Evolutionary conservation across 2,113 vertebrate species (phyloP).

Genomic region (Lamprotornis superbus): DNA sequence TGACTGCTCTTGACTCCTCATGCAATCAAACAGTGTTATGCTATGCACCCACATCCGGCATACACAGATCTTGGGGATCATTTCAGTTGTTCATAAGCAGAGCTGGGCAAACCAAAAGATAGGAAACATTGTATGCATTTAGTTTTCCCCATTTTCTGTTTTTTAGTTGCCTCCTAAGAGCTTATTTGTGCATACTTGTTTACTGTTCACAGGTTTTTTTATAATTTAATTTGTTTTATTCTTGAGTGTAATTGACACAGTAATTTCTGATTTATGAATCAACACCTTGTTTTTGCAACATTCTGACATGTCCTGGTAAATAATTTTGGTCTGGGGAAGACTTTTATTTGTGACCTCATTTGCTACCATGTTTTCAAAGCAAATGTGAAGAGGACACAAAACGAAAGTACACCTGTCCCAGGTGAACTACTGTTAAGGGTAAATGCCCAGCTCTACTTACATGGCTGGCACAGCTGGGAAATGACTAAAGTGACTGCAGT

Average conservation of each 20-base stretch:
- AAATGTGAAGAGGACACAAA: not conserved
- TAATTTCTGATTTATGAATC: not conserved
- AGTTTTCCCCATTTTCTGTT: not conserved
- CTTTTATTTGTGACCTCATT: not conserved
- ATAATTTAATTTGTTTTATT: not conserved
- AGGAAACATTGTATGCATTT: not conserved
- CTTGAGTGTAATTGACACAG: not conserved
- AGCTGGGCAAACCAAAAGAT: not conserved
- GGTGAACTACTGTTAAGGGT: not conserved
- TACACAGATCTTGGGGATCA: not conserved
- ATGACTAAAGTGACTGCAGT: not conserved
- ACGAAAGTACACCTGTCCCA: not conserved
- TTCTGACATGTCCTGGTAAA: not conserved
- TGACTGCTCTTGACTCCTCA: not conserved
- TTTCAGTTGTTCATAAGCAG: not conserved
- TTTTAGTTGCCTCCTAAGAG: not conserved
- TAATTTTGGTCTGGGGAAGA: not conserved
- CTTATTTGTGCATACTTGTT: not conserved
- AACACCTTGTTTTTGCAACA: not conserved
- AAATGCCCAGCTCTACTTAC: conserved; percentile 2
- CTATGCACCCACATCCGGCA: not conserved
- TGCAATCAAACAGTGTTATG: not conserved
- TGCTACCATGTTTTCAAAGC: not conserved
- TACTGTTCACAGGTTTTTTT: not conserved
- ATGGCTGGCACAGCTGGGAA: not conserved